Base-by-base conservation (phyloP, 2,888 invertebrate species). In the Cantharis rustica region DNA sequence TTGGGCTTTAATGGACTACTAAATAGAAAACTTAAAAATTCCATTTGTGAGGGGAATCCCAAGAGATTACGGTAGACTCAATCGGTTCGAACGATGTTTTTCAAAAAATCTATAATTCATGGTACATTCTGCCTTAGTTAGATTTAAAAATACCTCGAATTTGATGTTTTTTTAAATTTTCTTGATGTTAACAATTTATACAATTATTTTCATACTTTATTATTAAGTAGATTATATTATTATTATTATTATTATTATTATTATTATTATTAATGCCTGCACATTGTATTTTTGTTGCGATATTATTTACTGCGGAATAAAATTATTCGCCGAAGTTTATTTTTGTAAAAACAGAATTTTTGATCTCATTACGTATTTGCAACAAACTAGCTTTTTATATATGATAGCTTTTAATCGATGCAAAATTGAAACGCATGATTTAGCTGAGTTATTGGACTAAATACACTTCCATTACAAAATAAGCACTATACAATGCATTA, bases 231-330 rank as follows among this genome's bases (percentile, higher is more conserved):
- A 66, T 66, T 66, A 64, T 64, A n/a, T 16, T 17, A 63, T 16
- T 66, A 72, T 81, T 82, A n/a, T 16, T 17, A 63, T 16, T 66
- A 72, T 81, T 82, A 81, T 81, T 81, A 20, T 20, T 63, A n/a
- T 16, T 16, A 63, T 10, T 64, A 79, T 77, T 72, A 81, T 81
- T 79, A 80, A 79, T 82, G 82, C 82, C 80, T 82, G 82, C 82
- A 82, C 77, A 82, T 75, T 80, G 77, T 77, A 64, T 77, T 47
- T 79, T 75, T 77, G 79, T 73, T 81, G 81, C 79, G 81, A 81
- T 79, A 76, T 76, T 75, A 78, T 72, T 75, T 66, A 9, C 5
- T 68, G 13, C 17, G 23, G 10, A 20, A 20, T 26, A 71, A 20
- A 63, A 66, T 63, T 27, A 23, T 26, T n/a, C 26, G 27, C 23